phyloP scores from a whole-genome alignment of 2,888 invertebrate species.

The Arge pagana region DNA sequence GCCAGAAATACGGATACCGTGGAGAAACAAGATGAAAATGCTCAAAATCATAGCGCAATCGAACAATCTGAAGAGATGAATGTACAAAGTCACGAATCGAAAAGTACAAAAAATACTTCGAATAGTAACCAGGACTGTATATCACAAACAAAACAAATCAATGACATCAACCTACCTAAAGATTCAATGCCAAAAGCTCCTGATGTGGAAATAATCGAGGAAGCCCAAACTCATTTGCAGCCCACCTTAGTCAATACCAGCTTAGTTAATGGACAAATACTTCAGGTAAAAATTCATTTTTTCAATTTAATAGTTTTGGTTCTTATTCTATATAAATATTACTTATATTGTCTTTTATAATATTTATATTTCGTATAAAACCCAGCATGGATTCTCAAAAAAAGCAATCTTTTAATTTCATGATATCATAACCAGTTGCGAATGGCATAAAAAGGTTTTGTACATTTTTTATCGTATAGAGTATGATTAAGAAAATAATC shows the following conservation, averaged over 20 bases:
- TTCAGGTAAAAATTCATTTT: slow-evolving; percentile 66
- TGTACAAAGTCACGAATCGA: slow-evolving; percentile 15
- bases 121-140: not conserved
- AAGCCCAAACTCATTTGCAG: slow-evolving; percentile 60
- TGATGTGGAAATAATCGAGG: slow-evolving; percentile 40
- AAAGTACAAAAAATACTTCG: not conserved
- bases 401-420: too few species aligned
- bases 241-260: slow-evolving; percentile 68
- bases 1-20: slow-evolving; percentile 36
- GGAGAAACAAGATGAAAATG: slow-evolving; percentile 22
- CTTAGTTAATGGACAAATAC: slow-evolving; percentile 66
- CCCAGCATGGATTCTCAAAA: not conserved
- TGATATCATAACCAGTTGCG: too few species aligned
- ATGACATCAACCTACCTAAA: slow-evolving; percentile 23
- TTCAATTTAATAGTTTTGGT: not conserved
- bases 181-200: slow-evolving; percentile 32
- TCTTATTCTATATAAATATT: not conserved
- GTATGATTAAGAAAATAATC: too few species aligned
- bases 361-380: too few species aligned
- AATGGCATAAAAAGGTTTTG: too few species aligned
- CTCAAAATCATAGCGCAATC: slow-evolving; percentile 10
- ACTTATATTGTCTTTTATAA: not conserved
- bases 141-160: slow-evolving; percentile 27
- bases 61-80: slow-evolving; percentile 10
- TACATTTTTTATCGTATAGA: too few species aligned